Evolutionary conservation across 2,797 vertebrate species (phyloP).

Genomic region (Alauda arvensis): DNA sequence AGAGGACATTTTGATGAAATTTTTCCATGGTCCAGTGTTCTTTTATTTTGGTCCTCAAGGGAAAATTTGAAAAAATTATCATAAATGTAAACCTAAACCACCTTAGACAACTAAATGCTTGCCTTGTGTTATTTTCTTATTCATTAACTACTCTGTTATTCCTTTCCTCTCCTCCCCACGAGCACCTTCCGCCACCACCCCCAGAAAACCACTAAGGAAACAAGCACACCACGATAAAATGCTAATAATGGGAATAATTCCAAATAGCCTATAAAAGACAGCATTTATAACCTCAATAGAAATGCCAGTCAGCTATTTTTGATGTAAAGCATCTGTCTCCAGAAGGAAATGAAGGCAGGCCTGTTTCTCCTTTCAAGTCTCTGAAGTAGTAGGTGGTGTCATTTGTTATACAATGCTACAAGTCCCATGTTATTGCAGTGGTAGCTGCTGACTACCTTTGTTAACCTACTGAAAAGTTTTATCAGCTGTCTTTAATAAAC

Average conservation of each 20-base stretch:
- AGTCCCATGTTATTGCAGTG: slow-evolving; percentile 47
- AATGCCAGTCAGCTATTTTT: slow-evolving; percentile 59
- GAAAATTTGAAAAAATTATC: not conserved
- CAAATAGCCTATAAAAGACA: slow-evolving; percentile 41
- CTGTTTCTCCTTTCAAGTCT: slow-evolving; percentile 60
- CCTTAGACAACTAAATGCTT: not conserved
- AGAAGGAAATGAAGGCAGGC: slow-evolving; percentile 62
- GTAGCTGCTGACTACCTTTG: slow-evolving; percentile 58
- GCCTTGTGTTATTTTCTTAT: slow-evolving; percentile 8
- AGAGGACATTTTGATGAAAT: not conserved
- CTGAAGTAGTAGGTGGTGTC: slow-evolving; percentile 59
- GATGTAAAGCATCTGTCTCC: slow-evolving; percentile 69
- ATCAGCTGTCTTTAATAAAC: slow-evolving; percentile 68
- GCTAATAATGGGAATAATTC: slow-evolving; percentile 50
- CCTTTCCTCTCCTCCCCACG: not conserved
- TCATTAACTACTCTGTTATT: not conserved
- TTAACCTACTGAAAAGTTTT: slow-evolving; percentile 60
- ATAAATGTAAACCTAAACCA: not conserved
- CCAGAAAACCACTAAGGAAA: slow-evolving; percentile 12
- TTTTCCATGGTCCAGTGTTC: not conserved
- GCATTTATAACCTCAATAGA: slow-evolving; percentile 44
- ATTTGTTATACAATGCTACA: slow-evolving; percentile 58
- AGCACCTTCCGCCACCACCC: fast-evolving
- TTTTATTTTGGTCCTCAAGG: not conserved
- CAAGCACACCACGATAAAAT: slow-evolving; percentile 28